Evolutionary conservation across 1,140 invertebrate genomes (phyloP).

Genomic region (Agrilus planipennis): DNA sequence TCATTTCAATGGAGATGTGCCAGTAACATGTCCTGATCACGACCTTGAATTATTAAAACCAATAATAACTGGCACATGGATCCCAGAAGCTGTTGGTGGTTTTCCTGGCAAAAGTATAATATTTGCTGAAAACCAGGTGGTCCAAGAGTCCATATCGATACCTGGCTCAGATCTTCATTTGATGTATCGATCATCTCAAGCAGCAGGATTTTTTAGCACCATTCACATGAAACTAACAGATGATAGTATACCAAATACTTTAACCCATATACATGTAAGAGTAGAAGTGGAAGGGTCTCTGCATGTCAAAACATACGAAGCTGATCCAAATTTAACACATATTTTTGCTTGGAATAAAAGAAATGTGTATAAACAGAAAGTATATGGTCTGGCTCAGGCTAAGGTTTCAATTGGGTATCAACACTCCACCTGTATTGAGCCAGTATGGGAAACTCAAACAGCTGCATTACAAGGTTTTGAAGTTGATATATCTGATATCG

Average conservation of each 20-base stretch:
- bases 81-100: slow-evolving; percentile 72
- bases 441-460: slow-evolving; percentile 90
- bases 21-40: slow-evolving; percentile 66
- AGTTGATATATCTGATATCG: slow-evolving; percentile 92
- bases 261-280: slow-evolving; percentile 79
- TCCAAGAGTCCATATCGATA: slow-evolving; percentile 88
- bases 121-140: slow-evolving; percentile 83
- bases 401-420: slow-evolving; percentile 89
- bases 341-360: slow-evolving; percentile 95
- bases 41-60: slow-evolving; percentile 71
- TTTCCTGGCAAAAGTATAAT: slow-evolving; percentile 68
- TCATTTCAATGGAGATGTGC: slow-evolving; percentile 38
- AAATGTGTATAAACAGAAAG: slow-evolving; percentile 95
- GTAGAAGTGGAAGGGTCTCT: slow-evolving; percentile 86
- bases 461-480: slow-evolving; percentile 92
- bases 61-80: slow-evolving; percentile 74
- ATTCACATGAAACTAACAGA: slow-evolving; percentile 85
- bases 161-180: slow-evolving; percentile 84
- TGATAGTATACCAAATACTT: slow-evolving; percentile 59
- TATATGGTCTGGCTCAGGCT: slow-evolving; percentile 78
- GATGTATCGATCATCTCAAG: slow-evolving; percentile 86
- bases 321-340: slow-evolving; percentile 87
- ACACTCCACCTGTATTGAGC: slow-evolving; percentile 70
- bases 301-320: slow-evolving; percentile 86
- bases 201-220: slow-evolving; percentile 83